Base-by-base conservation (phyloP, 1,140 invertebrate genomes). In the Hyles euphorbiae region DNA sequence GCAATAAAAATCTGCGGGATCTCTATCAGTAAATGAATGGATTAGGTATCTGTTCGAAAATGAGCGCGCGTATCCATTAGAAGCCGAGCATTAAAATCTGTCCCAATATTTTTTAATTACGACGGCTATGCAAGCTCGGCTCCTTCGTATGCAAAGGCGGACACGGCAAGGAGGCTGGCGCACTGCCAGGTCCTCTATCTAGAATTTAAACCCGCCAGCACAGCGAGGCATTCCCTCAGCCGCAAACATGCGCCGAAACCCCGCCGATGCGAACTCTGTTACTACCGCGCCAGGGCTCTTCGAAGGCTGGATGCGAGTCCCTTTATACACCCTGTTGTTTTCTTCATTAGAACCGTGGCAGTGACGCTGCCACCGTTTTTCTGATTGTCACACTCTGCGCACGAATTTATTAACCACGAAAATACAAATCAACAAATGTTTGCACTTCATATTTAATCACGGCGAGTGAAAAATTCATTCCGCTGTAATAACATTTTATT, bases 301-400 rank as follows among this genome's bases (percentile, higher is more conserved):
- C 48, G 10, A 55, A 68, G 46, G 61, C 58, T 78, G 74, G 78
- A 48, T 54, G 53, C 22, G 12, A 48, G 62, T 64, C 60, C 48
- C 60, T 71, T 74, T 75, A 68, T 78, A 53, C 68, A 54, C 59
- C 56, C 70, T 72, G 69, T 78, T 74, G 78, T 78, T 68, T 80
- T 69, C 58, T 69, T 72, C 71, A 76, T 77, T 74, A 78, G 67
- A 70, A 76, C 67, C 59, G 67, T 72, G 64, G 67, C 68, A 70
- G 63, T 72, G 63, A 71, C 57, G 47, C 48, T 67, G 65, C 61
- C 61, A 47, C 49, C 51, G 52, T 61, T 60, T 52, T 46, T 61
- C 34, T 52, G 32, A 34, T 34, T 40, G 36, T 40, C 36, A 5
- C 36, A 8, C 0, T 22, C 22, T 22, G 22, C 22, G 22, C 22